Base-by-base conservation (phyloP, 2,797 vertebrate species). In the Xerus rutilus region DNA sequence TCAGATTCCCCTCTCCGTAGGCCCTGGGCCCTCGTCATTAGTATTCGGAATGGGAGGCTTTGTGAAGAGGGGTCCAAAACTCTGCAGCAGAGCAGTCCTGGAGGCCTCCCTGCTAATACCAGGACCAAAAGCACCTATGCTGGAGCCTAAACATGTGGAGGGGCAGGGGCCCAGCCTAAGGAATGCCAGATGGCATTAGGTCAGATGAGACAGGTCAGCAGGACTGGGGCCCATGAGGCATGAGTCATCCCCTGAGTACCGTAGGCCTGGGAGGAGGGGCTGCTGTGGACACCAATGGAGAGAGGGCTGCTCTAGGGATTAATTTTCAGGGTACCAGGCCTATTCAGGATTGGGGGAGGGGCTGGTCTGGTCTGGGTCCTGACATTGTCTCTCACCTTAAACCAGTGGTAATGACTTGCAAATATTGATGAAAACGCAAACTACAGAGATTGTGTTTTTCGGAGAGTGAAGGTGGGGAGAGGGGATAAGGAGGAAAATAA, bases 311-410 rank as follows among this genome's bases (percentile, higher is more conserved):
- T 73, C 74, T 52, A 8, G 35, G 69, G n/a, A 62, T 70, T 91
- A 35, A 93, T 69, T 78, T 82, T 89, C 82, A 83, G 67, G 95
- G 62, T 43, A 70, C 73, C 57, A 74, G 52, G 49, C 49, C 86
- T 78, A 43, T 43, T 81, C 1, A 23, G 57, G 49, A 59, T 1
- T 69, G 18, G 72, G 87, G 94, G 88, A 95, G 79, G 79, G 89
- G 84, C 43, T 43, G 73, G 52, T 45, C 57, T 45, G 49, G 43
- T 74, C 87, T 92, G 85, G 95, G 94, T 84, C 89, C 97, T 17
- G 98, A 99, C 98, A 99, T 99, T 99, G 98, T 98, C 98, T 98
- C 98, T 99, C 98, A 99, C 98, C 99, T 99, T 99, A 99, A 99
- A 99, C 99, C 96, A 97, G 97, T 97, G 98, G 98, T 99, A 99